phyloP scores from a whole-genome alignment of 2,113 vertebrate species.

The Illadopsis cleaveri region DNA sequence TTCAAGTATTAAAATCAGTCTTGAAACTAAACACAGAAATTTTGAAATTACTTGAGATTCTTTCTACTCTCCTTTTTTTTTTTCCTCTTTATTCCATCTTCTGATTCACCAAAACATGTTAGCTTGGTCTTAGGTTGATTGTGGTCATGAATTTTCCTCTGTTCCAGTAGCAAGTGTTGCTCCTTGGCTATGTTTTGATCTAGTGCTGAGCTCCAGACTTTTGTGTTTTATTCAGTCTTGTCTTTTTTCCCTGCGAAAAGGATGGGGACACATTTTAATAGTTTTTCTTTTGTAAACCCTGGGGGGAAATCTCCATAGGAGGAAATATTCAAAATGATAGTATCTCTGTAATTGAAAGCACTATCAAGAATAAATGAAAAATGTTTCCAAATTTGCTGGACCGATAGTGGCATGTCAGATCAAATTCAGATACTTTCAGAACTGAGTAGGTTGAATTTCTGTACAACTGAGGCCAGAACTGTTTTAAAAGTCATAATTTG shows the following conservation, averaged over 20 bases:
- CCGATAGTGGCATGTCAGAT: background rate
- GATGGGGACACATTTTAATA: conserved; percentile 6
- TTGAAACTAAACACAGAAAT: background rate
- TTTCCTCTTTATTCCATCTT: background rate
- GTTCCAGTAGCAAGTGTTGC: background rate
- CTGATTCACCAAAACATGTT: background rate
- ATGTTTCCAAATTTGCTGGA: background rate
- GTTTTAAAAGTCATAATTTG: background rate
- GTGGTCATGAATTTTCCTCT: background rate
- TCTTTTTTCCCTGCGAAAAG: background rate
- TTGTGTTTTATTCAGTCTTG: background rate
- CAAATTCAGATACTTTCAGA: conserved; percentile 9
- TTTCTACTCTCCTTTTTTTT: background rate
- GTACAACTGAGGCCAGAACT: background rate
- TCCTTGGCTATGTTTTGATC: background rate
- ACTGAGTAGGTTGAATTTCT: background rate
- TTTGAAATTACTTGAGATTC: background rate
- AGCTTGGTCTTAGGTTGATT: background rate
- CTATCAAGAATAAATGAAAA: conserved; percentile 26
- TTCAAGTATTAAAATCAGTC: background rate
- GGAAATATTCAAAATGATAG: conserved; percentile 49
- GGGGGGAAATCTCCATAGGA: conserved; percentile 3
- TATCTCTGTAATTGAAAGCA: conserved; percentile 56
- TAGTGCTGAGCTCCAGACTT: background rate
- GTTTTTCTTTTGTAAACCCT: conserved; percentile 1